Evolutionary conservation across 2,113 vertebrate species (phyloP), one percentile per base, ranked within the genome.

Genomic region (Pica pica): DNA sequence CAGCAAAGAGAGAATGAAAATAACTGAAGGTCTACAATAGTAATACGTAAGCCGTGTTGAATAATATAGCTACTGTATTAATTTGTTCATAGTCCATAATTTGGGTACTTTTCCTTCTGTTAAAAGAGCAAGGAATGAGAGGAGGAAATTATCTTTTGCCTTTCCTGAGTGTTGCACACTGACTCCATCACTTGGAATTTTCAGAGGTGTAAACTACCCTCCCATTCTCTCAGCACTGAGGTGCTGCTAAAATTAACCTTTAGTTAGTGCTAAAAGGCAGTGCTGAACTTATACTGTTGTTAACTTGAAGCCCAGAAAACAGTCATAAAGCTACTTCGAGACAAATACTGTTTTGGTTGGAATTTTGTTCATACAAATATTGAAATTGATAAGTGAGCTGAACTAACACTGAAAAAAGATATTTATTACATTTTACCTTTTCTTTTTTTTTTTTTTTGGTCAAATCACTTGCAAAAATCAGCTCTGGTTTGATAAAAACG

Each of bases 401-500:
- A 86, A 78, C 5, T 33, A 83, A 41, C 19, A 56, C 1, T 9
- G 22, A 68, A 81, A 49, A 41, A 57, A 49, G 6, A 9, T 21
- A 35, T 23, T 55, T 44, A 74, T 42, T 83, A 31, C 39, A 37
- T 52, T 33, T 52, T 39, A 44, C 2, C 1, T 39, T 65, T 42
- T 4, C 1, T 1, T 2, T 55, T 22, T 56, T 46, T 52, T 7
- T 6, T 12, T 55, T 55, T n/a, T 59, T 65, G 2, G 31, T 9
- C 30, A 90, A 96, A 78, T 17, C 10, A n/a, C 15, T 57, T 84
- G 26, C 4, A 64, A 77, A 71, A 79, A 24, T 84, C 53, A 95
- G 30, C 56, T 56, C 41, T 33, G 13, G 13, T 82, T 89, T 77
- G 61, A 94, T 33, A 67, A 92, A 87, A 97, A 93, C 26, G 20